Percentiles rank a stretch among this genome's conserved stretches.
Conservation (phyloP, 23 tunicate genomes). For the Trididemnum clinides region DNA sequence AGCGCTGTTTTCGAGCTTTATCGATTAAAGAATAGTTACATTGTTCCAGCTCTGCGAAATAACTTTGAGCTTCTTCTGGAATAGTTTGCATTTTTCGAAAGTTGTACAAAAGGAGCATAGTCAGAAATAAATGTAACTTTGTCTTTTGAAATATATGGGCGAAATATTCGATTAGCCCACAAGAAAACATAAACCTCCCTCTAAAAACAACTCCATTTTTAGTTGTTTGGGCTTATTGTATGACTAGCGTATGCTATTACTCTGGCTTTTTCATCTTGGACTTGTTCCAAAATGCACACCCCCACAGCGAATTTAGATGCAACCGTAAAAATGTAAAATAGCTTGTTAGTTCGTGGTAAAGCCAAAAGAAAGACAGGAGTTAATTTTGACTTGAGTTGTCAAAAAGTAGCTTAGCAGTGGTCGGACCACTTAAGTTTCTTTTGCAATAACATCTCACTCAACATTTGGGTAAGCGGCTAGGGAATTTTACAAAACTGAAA, state of each 20-base stretch:
- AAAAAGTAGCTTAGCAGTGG: slow-evolving; percentile 27
- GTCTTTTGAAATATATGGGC: slow-evolving; percentile 12
- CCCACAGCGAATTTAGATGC: slow-evolving; percentile 37
- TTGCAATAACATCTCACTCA: not conserved
- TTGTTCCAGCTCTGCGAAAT: not conserved
- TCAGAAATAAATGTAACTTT: slow-evolving; percentile 14
- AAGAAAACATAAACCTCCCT: not conserved
- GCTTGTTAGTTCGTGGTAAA: slow-evolving; percentile 1
- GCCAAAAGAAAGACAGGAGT: slow-evolving; percentile 4
- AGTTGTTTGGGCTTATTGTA: not conserved
- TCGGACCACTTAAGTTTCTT: not conserved
- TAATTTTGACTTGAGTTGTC: not conserved
- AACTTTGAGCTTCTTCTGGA: not conserved
- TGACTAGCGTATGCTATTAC: slow-evolving; percentile 38
- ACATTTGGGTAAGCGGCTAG: not conserved
- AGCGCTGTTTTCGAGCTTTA: too few species aligned
- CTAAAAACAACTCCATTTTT: not conserved
- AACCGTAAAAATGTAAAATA: slow-evolving; percentile 17
- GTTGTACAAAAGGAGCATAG: slow-evolving; percentile 18
- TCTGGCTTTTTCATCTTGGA: not conserved
- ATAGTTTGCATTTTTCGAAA: not conserved
- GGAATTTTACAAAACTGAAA: slow-evolving; percentile 12
- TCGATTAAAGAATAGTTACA: too few species aligned
- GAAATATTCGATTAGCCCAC: not conserved
- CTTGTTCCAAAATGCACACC: slow-evolving; percentile 17